Conservation (phyloP, 2,113 vertebrate genomes). For the Mandrillus leucophaeus region DNA sequence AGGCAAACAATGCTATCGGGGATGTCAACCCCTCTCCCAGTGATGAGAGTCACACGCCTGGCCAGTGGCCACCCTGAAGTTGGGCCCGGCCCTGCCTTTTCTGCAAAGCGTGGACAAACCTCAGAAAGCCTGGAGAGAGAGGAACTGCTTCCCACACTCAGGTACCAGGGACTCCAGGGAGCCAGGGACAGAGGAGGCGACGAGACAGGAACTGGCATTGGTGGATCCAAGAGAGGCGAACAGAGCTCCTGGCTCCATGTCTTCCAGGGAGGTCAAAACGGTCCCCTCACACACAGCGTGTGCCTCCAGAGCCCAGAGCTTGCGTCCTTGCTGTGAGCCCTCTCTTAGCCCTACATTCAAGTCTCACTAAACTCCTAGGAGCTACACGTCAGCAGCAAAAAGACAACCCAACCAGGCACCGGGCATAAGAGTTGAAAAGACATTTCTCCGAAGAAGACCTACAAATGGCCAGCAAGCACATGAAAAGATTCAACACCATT, state of each 20-base stretch:
- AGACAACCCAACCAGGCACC: fast-evolving
- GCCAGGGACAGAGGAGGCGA: not conserved
- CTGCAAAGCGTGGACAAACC: not conserved
- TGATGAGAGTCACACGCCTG: not conserved
- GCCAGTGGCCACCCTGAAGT: not conserved
- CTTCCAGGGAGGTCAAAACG: not conserved
- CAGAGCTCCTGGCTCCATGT: not conserved
- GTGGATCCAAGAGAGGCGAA: not conserved
- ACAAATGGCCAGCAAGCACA: fast-evolving
- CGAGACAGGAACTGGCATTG: not conserved
- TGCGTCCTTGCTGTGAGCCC: too few species aligned
- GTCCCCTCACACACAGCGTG: not conserved
- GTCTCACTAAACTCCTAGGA: not conserved
- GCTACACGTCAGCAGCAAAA: not conserved
- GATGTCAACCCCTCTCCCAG: not conserved
- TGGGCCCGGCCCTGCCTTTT: not conserved
- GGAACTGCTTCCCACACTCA: not conserved
- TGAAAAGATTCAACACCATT: fast-evolving
- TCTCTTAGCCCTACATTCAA: not conserved
- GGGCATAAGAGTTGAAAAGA: not conserved
- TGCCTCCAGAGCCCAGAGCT: too few species aligned
- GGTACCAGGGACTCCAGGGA: not conserved
- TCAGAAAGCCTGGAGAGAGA: not conserved
- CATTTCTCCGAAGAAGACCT: not conserved
- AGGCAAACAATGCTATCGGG: not conserved